Conservation (phyloP, 2,888 invertebrate species). For the Dorcus parallelipipedus region DNA sequence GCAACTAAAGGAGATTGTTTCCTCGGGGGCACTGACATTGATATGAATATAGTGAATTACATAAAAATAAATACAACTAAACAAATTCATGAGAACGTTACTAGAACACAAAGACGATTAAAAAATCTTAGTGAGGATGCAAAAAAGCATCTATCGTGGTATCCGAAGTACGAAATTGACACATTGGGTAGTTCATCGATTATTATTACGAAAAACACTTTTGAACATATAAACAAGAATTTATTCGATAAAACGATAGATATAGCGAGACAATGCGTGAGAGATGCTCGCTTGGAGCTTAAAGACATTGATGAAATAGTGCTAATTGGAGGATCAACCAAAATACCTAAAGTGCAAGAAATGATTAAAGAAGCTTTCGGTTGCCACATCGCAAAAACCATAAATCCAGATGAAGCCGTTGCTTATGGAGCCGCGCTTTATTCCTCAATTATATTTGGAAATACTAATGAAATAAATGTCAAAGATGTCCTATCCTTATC, state of each 20-base stretch:
- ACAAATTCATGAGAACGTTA: conserved; percentile 13
- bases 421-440: conserved; percentile 35
- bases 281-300: conserved; percentile 19
- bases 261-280: conserved; percentile 24
- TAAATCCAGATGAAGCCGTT: conserved; percentile 34
- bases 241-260: conserved; percentile 25
- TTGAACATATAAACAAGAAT: conserved; percentile 24
- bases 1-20: conserved; percentile 29
- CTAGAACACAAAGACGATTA: conserved; percentile 18
- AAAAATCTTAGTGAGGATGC: conserved; percentile 23
- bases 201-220: conserved; percentile 23
- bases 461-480: conserved; percentile 15
- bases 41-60: conserved; percentile 23
- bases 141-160: conserved; percentile 11
- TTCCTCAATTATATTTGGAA: conserved; percentile 7
- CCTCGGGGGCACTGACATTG: conserved; percentile 35
- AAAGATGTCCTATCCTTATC: neutral
- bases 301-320: conserved; percentile 30
- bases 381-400: conserved; percentile 21
- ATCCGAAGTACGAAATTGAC: neutral
- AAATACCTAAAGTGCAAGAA: conserved; percentile 31
- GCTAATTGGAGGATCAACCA: conserved; percentile 32
- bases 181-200: neutral
- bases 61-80: conserved; percentile 18
- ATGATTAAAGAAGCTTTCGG: conserved; percentile 25